Conservation (phyloP, 2,113 vertebrate species). For the Anarrhichthys ocellatus region DNA sequence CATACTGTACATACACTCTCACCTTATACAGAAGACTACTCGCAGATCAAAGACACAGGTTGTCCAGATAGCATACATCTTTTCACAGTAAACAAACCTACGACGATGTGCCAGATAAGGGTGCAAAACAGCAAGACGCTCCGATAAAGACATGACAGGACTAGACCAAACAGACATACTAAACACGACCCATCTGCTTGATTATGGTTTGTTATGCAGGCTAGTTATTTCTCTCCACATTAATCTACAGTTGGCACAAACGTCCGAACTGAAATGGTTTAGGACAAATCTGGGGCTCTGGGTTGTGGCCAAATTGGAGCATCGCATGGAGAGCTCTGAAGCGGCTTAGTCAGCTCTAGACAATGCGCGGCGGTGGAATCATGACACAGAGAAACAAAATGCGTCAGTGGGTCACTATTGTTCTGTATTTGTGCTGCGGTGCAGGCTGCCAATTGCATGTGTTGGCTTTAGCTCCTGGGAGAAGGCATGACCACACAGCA, state of each 20-base stretch:
- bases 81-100: conserved; percentile 42
- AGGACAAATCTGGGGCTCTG: conserved; percentile 72
- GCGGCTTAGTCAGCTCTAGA: conserved; percentile 73
- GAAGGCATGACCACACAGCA: conserved; percentile 63
- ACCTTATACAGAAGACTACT: not conserved
- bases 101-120: conserved; percentile 7
- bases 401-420: conserved; percentile 68
- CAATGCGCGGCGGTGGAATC: conserved; percentile 73
- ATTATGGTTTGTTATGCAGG: conserved; percentile 51
- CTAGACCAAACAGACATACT: conserved; percentile 24
- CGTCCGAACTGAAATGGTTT: conserved; percentile 51
- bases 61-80: conserved; percentile 31
- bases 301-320: conserved; percentile 60
- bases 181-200: conserved; percentile 61
- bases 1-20: not conserved
- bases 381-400: conserved; percentile 76
- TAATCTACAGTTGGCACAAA: conserved; percentile 54
- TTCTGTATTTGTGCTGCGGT: conserved; percentile 41
- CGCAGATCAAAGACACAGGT: conserved; percentile 23
- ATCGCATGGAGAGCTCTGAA: conserved; percentile 59
- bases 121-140: conserved; percentile 29
- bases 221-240: conserved; percentile 52
- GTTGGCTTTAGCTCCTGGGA: conserved; percentile 42
- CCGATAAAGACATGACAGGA: conserved; percentile 41
- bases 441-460: conserved; percentile 55